Base-by-base conservation (phyloP, 2,797 vertebrate genomes). In the Phrynocephalus guinanensis region DNA sequence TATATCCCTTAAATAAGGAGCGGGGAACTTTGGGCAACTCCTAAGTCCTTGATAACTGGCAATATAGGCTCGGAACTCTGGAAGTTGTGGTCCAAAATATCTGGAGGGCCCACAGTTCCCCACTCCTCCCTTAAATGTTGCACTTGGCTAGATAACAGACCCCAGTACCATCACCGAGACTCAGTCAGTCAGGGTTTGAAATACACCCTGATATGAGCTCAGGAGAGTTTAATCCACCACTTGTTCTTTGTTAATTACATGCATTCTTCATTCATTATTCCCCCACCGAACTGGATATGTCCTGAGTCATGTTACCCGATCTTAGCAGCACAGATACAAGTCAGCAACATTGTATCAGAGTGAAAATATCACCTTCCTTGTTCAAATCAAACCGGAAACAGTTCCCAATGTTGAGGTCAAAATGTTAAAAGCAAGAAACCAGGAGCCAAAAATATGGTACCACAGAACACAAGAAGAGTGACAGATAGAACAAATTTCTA, bases 241-340 rank as follows among this genome's bases (percentile, higher is more conserved):
- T 16, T 73, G 56, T 38, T 63, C 22, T 38, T 11, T 77, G 44
- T 83, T 87, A 75, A 87, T 87, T 68, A 67, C 22, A 83, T 68
- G 48, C 82, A 83, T 67, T 30, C 71, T 82, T 75, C 71, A 67
- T 77, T 77, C 30, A 77, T 77, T 33, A 20, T 20, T 13, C 63
- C 33, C 44, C 6, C n/a, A 24, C 63, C 26, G 3, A 78, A 44
- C 33, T 24, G 13, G 28, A 75, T 80, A 52, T 72, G 24, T 44
- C 8, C 56, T 67, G 71, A 52, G 24, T 68, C 82, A 38, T 60
- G 78, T 75, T 72, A 81, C 71, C 26, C 66, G 67, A 3, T 50
- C 70, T 66, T 44, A 22, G 30, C n/a, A 52, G 13, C 79, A 50
- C 24, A 22, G 75, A 82, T 80, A 28, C 83, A 76, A n/a, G 1